A percentile compares a stretch with the other conserved stretches of the same genome.
These are phyloP conservation scores for Cladopsammia gracilis DNA, from an alignment of 64 coral and sea anemone species.

Conservation along the genomic window DNA sequence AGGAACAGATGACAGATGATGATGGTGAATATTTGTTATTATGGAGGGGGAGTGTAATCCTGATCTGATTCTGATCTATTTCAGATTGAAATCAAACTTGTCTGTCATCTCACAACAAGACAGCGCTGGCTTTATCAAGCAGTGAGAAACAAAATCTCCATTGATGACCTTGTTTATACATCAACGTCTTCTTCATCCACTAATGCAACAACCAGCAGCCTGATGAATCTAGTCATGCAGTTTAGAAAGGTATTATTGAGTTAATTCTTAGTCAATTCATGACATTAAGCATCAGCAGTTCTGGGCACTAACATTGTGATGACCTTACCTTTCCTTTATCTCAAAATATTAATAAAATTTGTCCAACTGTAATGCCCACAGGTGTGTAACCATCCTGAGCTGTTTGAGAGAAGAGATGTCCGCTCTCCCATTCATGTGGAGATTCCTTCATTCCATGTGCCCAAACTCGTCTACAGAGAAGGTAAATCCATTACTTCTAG, in stretches of 20 bases:
- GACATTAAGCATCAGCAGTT: too few relatives aligned
- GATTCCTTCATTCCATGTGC: constrained; percentile 69
- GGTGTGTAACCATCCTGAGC: constrained; percentile 98
- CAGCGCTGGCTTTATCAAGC: constrained; percentile 97
- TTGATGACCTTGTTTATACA: constrained; percentile 97
- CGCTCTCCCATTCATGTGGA: constrained; percentile 81
- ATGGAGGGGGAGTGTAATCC: background rate
- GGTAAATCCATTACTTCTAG: constrained; percentile 50
- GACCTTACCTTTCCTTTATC: background rate
- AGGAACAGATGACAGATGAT: too few relatives aligned
- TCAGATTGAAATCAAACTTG: constrained; percentile 98
- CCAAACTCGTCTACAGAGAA: constrained; percentile 94
- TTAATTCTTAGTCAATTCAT: background rate
- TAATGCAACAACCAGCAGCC: constrained; percentile 85
- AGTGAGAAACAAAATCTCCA: constrained; percentile 96
- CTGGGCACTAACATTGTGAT: too few relatives aligned
- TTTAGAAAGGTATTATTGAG: constrained; percentile 83
- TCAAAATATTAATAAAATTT: background rate
- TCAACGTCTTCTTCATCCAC: constrained; percentile 87
- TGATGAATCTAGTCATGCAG: constrained; percentile 99
- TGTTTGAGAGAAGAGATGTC: constrained; percentile 98
- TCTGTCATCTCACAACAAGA: constrained; percentile 91
- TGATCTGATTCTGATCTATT: background rate
- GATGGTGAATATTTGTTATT: too few relatives aligned
- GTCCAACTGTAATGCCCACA: background rate